Evolutionary conservation across 2,113 vertebrate genomes (phyloP), one percentile per base, ranked within the genome.

Genomic region (Salminus brasiliensis): DNA sequence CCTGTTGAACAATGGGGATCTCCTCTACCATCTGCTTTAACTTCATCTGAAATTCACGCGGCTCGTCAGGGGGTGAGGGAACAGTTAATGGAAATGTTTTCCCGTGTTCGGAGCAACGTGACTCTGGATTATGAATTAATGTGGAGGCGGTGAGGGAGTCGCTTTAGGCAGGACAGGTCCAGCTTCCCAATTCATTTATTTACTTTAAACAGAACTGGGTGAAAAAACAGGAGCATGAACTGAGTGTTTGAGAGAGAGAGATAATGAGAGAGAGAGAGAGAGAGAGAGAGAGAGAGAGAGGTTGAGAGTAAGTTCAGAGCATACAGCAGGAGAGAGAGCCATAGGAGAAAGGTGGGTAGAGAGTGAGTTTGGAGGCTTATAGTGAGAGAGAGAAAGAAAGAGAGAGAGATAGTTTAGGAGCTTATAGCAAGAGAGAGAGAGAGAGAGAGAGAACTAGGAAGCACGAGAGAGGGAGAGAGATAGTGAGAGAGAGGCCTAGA

Each of bases 11-110:
- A 92, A 91, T 89, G 85, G 90, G 79, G 85, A 88, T 90, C 87
- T 88, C 89, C 88, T 89, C 87, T 88, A 89, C 91, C 92, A 93
- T 93, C 92, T 93, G 92, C 81, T 91, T 55, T 88, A 90, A 91
- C 89, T 90, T 90, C 83, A 92, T 91, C 92, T 91, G 88, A 88
- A 91, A 92, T 91, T 87, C 87, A 88, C 86, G 88, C 83, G 86
- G 86, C 76, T 79, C 87, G 86, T 88, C 85, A 71, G 89, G 84
- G 86, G 84, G 79, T 66, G 59, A 65, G 49, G 80, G 84, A 49
- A 71, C 74, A 78, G 74, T 85, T 81, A 81, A 81, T 75, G 81
- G 86, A 89, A 87, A 75, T 47, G 80, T 87, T 87, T 89, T 90
- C 79, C 5, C 25, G 52, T 55, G 90, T 91, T 91, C 89, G 88